Evolutionary conservation across 2,113 vertebrate genomes (phyloP).

Genomic region (Neotragus pygmaeus): DNA sequence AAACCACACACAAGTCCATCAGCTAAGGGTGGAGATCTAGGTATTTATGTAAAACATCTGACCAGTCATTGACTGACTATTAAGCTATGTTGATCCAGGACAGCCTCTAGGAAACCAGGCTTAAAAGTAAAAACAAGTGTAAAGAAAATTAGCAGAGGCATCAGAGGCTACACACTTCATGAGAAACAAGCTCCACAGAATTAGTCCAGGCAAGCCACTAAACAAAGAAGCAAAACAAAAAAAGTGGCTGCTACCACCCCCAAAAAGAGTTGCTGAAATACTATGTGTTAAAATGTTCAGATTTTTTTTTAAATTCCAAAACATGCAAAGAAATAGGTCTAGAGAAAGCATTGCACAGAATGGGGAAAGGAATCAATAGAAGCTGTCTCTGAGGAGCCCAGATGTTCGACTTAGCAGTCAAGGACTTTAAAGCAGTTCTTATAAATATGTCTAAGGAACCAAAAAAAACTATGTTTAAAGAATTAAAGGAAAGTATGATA

Average conservation of each 20-base stretch:
- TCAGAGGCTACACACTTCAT: neutral
- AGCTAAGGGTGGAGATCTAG: neutral
- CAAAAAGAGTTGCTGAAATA: neutral
- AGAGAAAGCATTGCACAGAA: neutral
- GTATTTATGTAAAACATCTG: neutral
- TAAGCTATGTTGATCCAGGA: neutral
- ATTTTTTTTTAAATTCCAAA: neutral
- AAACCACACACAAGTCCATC: no score
- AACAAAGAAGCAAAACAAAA: neutral
- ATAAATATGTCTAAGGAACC: neutral
- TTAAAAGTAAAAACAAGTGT: neutral
- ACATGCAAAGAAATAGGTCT: neutral
- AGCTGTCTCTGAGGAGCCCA: neutral
- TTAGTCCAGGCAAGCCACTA: neutral
- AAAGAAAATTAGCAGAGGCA: neutral
- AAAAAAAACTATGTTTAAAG: neutral
- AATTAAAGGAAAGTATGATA: neutral
- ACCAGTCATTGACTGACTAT: neutral
- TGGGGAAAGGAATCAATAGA: neutral
- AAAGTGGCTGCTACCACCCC: neutral
- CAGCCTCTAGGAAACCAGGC: neutral
- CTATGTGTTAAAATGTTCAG: neutral
- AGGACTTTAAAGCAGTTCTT: neutral
- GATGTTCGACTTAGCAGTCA: neutral
- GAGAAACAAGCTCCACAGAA: neutral